A percentile compares a stretch with the other conserved stretches of the same genome.
phyloP scores from a whole-genome alignment of 2,797 vertebrate genomes.

The Sarcophilus harrisii region DNA sequence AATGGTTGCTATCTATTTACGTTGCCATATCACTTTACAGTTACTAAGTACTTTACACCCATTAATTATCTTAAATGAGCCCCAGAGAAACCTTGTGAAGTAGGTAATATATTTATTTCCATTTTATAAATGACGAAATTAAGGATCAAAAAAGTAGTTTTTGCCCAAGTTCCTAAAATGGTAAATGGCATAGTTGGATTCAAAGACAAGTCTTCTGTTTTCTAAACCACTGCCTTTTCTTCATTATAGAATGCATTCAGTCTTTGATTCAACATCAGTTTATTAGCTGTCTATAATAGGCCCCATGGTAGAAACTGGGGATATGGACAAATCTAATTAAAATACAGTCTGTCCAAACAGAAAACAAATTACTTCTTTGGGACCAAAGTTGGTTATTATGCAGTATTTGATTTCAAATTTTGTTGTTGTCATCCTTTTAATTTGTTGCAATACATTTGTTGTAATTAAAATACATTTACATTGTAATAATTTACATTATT shows the following conservation, averaged over 20 bases:
- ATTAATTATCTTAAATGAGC: neutral
- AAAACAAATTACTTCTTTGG: neutral
- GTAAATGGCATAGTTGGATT: neutral
- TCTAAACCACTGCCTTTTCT: neutral
- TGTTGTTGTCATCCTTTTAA: neutral
- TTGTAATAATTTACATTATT: neutral
- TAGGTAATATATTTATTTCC: neutral
- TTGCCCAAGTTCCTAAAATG: neutral
- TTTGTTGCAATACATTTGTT: neutral
- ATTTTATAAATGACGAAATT: neutral
- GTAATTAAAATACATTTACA: neutral
- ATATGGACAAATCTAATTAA: neutral
- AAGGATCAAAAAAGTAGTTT: neutral
- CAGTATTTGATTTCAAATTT: neutral
- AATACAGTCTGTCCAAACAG: neutral
- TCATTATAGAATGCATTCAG: neutral
- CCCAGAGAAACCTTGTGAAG: neutral
- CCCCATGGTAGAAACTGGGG: neutral
- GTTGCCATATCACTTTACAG: neutral
- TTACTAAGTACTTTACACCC: neutral
- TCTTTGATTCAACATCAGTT: neutral
- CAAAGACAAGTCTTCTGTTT: neutral
- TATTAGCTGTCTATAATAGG: neutral
- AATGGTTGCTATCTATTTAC: neutral
- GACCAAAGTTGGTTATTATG: neutral